Conservation (phyloP, 1,140 invertebrate genomes). For the Ostrea edulis region DNA sequence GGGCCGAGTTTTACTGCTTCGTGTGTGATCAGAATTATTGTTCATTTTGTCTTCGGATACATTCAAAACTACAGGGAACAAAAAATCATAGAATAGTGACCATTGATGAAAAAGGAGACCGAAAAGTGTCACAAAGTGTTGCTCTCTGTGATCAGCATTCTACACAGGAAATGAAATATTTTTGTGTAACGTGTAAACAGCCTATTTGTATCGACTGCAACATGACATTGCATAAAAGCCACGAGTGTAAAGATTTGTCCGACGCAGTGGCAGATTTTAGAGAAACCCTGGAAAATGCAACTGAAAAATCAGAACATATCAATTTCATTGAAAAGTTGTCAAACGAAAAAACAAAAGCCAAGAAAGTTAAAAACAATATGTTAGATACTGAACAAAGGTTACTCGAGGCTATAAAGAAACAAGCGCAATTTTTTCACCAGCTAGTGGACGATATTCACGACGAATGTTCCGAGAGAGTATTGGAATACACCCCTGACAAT, state of each 20-base stretch:
- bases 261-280: constrained; percentile 33
- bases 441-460: constrained; percentile 41
- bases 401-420: constrained; percentile 29
- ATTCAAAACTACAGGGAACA: constrained; percentile 49
- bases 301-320: constrained; percentile 4
- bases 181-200: constrained; percentile 46
- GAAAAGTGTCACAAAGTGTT: constrained; percentile 24
- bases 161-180: constrained; percentile 45
- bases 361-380: constrained; percentile 18
- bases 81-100: constrained; percentile 40
- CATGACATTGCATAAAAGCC: constrained; percentile 50
- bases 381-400: constrained; percentile 41
- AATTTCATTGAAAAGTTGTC: constrained; percentile 18
- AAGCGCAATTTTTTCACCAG: constrained; percentile 32
- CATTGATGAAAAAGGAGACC: constrained; percentile 26
- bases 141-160: constrained; percentile 21
- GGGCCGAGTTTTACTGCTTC: constrained; percentile 41
- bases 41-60: constrained; percentile 49
- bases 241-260: constrained; percentile 38
- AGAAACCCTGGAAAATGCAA: constrained; percentile 21
- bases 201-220: constrained; percentile 50
- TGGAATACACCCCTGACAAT: constrained; percentile 19
- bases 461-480: constrained; percentile 31
- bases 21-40: constrained; percentile 50
- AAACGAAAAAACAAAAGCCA: constrained; percentile 15